phyloP scores from a whole-genome alignment of 2,113 vertebrate genomes.

The Entelurus aequoreus region DNA sequence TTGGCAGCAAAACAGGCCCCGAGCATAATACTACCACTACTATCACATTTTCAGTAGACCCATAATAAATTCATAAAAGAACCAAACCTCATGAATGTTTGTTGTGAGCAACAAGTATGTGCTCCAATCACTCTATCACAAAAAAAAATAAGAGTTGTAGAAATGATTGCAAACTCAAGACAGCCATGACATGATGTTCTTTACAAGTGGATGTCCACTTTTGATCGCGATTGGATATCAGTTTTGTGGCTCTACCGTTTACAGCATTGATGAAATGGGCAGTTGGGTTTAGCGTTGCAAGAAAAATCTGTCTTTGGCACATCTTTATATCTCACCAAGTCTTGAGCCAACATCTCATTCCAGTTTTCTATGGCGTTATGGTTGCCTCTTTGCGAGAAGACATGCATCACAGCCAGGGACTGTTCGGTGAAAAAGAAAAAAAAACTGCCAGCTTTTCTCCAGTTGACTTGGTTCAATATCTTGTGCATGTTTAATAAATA shows the following conservation, averaged over 20 bases:
- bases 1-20: too few relatives aligned
- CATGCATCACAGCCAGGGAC: constrained; percentile 16
- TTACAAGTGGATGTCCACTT: too few relatives aligned
- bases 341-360: constrained; percentile 7
- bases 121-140: too few relatives aligned
- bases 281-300: not conserved
- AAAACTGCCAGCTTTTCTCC: constrained; percentile 17
- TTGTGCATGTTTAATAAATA: constrained; percentile 35
- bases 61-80: too few relatives aligned
- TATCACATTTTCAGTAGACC: too few relatives aligned
- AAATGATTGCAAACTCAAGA: too few relatives aligned
- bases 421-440: constrained; percentile 23
- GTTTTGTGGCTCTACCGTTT: not conserved
- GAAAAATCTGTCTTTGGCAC: constrained; percentile 8
- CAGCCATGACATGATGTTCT: too few relatives aligned
- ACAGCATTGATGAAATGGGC: not conserved
- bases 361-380: constrained; percentile 12
- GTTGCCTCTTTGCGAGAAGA: constrained; percentile 7
- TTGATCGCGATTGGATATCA: not conserved
- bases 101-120: too few relatives aligned
- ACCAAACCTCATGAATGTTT: too few relatives aligned
- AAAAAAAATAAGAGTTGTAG: too few relatives aligned
- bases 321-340: constrained; percentile 10
- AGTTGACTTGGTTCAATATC: constrained; percentile 14
- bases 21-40: too few relatives aligned